phyloP scores from a whole-genome alignment of 2,888 invertebrate genomes.

The Oligia strigilis region DNA sequence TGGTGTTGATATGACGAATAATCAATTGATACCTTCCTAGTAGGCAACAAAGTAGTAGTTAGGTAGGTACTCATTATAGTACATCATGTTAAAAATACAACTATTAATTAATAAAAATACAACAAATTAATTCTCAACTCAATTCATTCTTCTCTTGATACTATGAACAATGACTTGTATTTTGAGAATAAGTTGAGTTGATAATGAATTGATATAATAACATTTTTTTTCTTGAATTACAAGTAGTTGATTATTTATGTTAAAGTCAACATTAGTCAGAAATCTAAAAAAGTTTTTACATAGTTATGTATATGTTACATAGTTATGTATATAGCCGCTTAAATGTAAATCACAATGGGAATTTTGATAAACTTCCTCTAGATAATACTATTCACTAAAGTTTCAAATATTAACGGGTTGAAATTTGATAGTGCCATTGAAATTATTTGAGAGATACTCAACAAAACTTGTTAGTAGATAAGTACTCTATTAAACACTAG shows the following conservation, averaged over 20 bases:
- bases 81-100: background rate
- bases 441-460: conserved; percentile 7
- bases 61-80: background rate
- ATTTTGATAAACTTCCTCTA: background rate
- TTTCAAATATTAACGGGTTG: background rate
- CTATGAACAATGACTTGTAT: background rate
- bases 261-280: background rate
- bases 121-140: no score
- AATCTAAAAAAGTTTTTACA: background rate
- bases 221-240: no score
- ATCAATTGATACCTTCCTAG: no score
- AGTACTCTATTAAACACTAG: background rate
- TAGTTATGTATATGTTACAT: background rate
- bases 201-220: background rate
- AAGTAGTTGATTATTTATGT: background rate
- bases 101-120: background rate
- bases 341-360: background rate
- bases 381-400: background rate
- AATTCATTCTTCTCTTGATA: background rate
- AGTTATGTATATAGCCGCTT: background rate
- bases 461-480: background rate
- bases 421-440: conserved; percentile 7
- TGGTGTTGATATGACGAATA: no score
- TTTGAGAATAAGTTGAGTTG: background rate
- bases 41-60: no score